phyloP scores from a whole-genome alignment of 2,797 vertebrate genomes.

The Muscicapa comitata region DNA sequence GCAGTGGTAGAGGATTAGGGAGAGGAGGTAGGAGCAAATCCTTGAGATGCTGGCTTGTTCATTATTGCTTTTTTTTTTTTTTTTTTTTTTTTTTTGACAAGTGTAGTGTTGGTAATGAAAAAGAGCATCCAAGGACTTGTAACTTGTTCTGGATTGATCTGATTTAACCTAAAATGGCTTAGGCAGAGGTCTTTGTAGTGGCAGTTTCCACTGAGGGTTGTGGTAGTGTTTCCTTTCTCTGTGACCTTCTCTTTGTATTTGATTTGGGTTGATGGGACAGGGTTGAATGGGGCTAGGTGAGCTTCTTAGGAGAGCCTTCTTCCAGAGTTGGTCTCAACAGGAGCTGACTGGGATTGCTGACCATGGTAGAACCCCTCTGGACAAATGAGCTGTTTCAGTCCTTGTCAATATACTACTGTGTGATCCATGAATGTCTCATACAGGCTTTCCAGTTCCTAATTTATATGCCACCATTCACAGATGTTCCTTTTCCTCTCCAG shows the following conservation, averaged over 20 bases:
- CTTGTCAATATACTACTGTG: background rate
- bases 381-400: background rate
- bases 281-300: background rate
- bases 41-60: background rate
- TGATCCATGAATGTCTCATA: background rate
- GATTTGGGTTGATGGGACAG: background rate
- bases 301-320: background rate
- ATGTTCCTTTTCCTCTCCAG: background rate
- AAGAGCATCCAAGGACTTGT: background rate
- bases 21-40: background rate
- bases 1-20: background rate
- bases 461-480: background rate
- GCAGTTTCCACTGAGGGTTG: background rate
- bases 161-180: background rate
- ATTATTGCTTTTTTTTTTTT: no score
- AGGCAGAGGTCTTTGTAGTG: accelerated
- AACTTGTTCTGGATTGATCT: background rate
- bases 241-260: background rate
- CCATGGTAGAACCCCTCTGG: accelerated
- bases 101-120: background rate
- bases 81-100: background rate
- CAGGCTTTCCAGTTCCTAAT: background rate
- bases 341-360: background rate
- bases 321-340: background rate
- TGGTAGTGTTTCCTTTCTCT: background rate